Evolutionary conservation across 2,888 invertebrate genomes (phyloP).

Genomic region (Sarcophaga subvicina): DNA sequence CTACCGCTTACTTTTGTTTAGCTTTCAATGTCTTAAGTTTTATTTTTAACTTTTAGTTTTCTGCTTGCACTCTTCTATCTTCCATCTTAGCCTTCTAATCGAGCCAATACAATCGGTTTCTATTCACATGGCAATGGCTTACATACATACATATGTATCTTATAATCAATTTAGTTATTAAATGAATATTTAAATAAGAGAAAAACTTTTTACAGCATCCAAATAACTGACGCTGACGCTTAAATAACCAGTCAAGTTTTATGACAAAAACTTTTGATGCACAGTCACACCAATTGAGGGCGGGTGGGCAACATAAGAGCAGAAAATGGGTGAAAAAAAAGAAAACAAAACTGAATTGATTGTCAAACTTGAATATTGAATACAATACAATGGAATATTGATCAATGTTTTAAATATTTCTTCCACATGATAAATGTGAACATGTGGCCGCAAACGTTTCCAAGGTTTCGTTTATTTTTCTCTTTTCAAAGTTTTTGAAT

Average conservation of each 20-base stretch:
- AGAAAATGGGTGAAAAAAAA: neutral
- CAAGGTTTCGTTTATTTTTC: neutral
- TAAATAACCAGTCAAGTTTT: conserved; percentile 13
- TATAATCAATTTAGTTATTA: neutral
- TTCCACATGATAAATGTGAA: neutral
- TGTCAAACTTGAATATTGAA: neutral
- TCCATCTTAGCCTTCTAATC: no score
- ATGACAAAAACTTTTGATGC: neutral
- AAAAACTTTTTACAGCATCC: conserved; percentile 29
- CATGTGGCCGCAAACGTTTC: neutral
- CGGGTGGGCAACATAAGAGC: neutral
- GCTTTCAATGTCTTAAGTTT: no score
- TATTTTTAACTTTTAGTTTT: no score
- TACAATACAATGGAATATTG: neutral
- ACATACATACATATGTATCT: neutral
- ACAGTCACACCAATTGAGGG: neutral
- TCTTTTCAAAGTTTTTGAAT: neutral
- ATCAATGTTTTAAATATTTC: neutral
- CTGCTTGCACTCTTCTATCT: no score
- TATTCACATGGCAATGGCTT: neutral
- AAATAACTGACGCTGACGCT: conserved; percentile 29
- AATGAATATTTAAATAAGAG: neutral
- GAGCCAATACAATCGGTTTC: no score
- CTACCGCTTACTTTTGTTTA: no score
- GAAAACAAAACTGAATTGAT: neutral